Base-by-base conservation (phyloP, 2,888 invertebrate species). In the Phortica magna region DNA sequence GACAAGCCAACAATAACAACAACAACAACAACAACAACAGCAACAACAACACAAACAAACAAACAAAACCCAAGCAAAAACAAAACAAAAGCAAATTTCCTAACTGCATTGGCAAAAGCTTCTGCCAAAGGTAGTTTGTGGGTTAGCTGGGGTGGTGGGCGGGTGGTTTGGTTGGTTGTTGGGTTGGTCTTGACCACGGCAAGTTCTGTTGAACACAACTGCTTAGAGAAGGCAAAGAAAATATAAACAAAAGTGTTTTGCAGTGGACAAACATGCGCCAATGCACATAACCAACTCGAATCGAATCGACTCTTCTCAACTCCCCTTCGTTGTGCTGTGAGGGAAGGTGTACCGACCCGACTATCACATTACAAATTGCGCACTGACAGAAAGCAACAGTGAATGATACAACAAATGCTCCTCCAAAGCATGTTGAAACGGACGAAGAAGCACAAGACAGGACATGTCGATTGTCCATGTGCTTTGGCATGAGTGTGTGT, bases 351-450 rank as follows among this genome's bases (percentile, higher is more conserved):
- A 31, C 48, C 48, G 7, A 14, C 48, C 9, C 48, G 14, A 48
- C 48, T 48, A 85, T 87, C 85, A 85, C 80, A 88, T 85, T 85
- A 85, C 88, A 85, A 85, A 85, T 85, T 87, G 85, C 80, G n/a
- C 31, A 65, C 48, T 48, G 67, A 67, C 42, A 14, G n/a, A n/a
- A 22, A 70, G 68, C 48, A 70, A 39, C 48, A n/a, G 48, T 14
- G 39, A 19, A 41, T 17, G 41, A 17, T 76, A 75, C 81, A 65
- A 77, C 74, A 31, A 31, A 31, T 31, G 31, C 5, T 2, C 31
- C 5, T 31, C 2, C 5, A 31, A 4, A 31, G 5, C 31, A 31
- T 31, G n/a, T n/a, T 4, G 31, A 31, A 31, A 31, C 80, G 75
- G 65, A 39, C 65, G 55, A 76, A 59, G 39, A 14, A 12, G 39